phyloP scores from a whole-genome alignment of 2,888 invertebrate genomes.

The Drosophila koepferae region DNA sequence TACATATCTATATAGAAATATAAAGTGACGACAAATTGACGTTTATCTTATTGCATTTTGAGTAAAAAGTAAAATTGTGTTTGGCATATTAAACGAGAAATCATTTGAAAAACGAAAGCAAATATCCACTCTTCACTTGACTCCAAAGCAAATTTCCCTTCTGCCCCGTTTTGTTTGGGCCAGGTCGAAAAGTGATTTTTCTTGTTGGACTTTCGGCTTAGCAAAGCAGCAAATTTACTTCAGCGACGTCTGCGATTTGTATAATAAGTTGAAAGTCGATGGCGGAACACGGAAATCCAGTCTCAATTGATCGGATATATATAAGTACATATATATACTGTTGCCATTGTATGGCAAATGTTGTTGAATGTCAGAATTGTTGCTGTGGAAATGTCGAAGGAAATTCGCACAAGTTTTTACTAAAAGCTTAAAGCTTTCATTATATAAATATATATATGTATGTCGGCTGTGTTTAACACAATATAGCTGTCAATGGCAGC shows the following conservation, averaged over 20 bases:
- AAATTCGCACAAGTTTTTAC: neutral
- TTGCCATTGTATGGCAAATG: constrained; percentile 22
- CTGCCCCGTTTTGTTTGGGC: neutral
- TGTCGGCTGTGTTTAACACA: neutral
- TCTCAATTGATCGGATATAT: constrained; percentile 47
- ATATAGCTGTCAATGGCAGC: constrained; percentile 23
- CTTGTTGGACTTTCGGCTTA: constrained; percentile 74
- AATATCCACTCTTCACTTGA: constrained; percentile 46
- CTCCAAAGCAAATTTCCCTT: constrained; percentile 2
- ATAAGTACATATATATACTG: neutral
- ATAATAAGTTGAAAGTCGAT: constrained; percentile 50
- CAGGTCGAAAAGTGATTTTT: constrained; percentile 75
- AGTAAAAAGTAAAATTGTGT: constrained; percentile 76
- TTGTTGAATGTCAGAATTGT: constrained; percentile 14
- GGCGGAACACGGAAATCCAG: constrained; percentile 19
- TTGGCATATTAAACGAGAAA: constrained; percentile 72
- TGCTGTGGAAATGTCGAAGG: neutral
- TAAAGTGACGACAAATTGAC: constrained; percentile 52
- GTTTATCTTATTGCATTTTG: constrained; percentile 70
- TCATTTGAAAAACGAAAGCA: constrained; percentile 67
- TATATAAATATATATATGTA: neutral
- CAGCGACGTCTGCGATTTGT: constrained; percentile 55
- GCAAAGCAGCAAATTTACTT: constrained; percentile 63
- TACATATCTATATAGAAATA: constrained; percentile 16
- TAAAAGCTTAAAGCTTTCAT: neutral